Percentiles rank a stretch among this genome's conserved stretches.
These are phyloP conservation scores for Mus spretus DNA, from an alignment of 2,797 vertebrate genomes.

Conservation along the genomic window DNA sequence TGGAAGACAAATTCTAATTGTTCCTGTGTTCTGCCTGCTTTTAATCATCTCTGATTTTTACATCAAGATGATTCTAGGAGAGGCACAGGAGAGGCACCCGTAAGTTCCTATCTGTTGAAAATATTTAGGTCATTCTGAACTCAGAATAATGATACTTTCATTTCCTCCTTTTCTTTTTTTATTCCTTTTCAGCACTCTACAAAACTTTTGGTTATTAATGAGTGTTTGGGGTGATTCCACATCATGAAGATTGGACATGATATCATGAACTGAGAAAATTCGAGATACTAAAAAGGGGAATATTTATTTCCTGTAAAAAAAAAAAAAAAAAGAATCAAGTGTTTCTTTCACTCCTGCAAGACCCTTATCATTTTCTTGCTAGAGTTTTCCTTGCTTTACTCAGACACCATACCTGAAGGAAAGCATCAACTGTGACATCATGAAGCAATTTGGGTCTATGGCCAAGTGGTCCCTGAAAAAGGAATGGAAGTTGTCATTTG, in stretches of 20 bases:
- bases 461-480: background rate
- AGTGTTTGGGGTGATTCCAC: slow-evolving; percentile 39
- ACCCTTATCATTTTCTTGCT: background rate
- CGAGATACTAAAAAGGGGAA: slow-evolving; percentile 4
- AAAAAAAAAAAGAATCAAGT: background rate
- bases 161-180: background rate
- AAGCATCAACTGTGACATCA: slow-evolving; percentile 4
- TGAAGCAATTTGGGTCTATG: background rate
- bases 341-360: background rate
- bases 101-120: slow-evolving; percentile 24
- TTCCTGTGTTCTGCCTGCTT: background rate
- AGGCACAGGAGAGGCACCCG: background rate
- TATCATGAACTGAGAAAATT: background rate
- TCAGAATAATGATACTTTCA: background rate
- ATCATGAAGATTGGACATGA: background rate
- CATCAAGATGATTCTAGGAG: background rate
- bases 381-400: background rate
- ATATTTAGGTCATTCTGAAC: background rate
- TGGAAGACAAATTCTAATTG: background rate
- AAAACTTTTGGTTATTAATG: slow-evolving; percentile 14
- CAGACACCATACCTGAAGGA: background rate
- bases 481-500: slow-evolving; percentile 41
- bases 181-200: background rate
- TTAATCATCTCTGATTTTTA: background rate
- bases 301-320: slow-evolving; percentile 2